Conservation (phyloP, 2,797 vertebrate genomes). For the Alcedo quadribrachys region DNA sequence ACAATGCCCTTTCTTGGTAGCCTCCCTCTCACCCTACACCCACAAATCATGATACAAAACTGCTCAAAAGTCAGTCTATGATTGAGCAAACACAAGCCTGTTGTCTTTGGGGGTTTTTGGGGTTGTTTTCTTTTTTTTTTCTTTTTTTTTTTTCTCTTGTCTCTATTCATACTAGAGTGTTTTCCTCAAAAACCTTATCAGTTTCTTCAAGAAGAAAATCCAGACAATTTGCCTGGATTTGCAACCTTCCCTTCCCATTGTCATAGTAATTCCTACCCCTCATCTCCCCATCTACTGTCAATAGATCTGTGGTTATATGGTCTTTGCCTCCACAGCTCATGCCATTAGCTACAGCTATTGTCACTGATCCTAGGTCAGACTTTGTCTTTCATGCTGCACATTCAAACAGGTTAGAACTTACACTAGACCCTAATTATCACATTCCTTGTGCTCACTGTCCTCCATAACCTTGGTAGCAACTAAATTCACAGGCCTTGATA, state of each 20-base stretch:
- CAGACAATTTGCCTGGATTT: not conserved
- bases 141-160: not conserved
- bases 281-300: not conserved
- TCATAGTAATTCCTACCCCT: not conserved
- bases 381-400: not conserved
- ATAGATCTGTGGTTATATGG: not conserved
- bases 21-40: constrained; percentile 26
- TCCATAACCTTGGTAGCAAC: not conserved
- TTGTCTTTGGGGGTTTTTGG: not conserved
- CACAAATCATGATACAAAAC: constrained; percentile 31
- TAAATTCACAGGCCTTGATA: not conserved
- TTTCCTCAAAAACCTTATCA: not conserved
- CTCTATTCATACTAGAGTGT: not conserved
- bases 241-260: not conserved
- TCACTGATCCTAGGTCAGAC: not conserved
- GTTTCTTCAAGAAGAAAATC: not conserved
- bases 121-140: too few relatives aligned
- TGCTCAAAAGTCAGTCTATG: constrained; percentile 7
- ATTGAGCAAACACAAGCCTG: constrained; percentile 20
- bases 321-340: not conserved
- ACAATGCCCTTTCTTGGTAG: constrained; percentile 47
- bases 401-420: not conserved
- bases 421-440: not conserved
- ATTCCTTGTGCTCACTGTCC: not conserved
- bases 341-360: not conserved